Percentiles rank a stretch among this genome's conserved stretches.
phyloP scores from a whole-genome alignment of 2,797 vertebrate genomes.

The Bucorvus abyssinicus region DNA sequence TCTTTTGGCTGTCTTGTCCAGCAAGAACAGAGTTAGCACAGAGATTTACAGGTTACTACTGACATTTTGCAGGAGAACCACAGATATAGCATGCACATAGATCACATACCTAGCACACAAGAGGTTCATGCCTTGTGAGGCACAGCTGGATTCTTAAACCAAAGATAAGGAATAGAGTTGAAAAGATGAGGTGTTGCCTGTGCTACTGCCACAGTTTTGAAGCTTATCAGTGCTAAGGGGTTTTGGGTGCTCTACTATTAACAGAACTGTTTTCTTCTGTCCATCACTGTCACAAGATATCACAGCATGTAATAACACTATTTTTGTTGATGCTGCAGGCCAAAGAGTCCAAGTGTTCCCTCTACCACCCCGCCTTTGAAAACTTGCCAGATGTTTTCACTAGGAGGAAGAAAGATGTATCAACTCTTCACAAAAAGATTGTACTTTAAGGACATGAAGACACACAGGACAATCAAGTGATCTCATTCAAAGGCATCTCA shows the following conservation, averaged over 20 bases:
- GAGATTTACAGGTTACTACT: neutral
- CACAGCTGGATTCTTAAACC: neutral
- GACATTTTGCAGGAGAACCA: neutral
- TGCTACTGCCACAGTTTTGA: too few species aligned
- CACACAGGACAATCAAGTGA: neutral
- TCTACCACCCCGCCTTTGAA: neutral
- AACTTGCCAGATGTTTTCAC: neutral
- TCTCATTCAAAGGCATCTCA: neutral
- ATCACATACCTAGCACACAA: neutral
- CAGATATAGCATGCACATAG: neutral
- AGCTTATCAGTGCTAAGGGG: neutral
- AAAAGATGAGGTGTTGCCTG: neutral
- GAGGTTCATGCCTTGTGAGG: neutral
- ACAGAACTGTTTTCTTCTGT: neutral
- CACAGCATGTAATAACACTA: neutral
- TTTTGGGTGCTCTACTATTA: neutral
- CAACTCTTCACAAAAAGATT: neutral
- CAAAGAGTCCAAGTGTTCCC: neutral
- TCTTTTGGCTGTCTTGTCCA: neutral
- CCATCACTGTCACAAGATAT: neutral
- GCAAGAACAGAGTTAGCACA: neutral
- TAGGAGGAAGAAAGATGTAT: neutral
- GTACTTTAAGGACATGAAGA: neutral
- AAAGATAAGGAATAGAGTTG: neutral
- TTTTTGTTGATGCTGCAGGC: neutral